Conservation (phyloP, 2,797 vertebrate genomes). For the Poecilia picta region DNA sequence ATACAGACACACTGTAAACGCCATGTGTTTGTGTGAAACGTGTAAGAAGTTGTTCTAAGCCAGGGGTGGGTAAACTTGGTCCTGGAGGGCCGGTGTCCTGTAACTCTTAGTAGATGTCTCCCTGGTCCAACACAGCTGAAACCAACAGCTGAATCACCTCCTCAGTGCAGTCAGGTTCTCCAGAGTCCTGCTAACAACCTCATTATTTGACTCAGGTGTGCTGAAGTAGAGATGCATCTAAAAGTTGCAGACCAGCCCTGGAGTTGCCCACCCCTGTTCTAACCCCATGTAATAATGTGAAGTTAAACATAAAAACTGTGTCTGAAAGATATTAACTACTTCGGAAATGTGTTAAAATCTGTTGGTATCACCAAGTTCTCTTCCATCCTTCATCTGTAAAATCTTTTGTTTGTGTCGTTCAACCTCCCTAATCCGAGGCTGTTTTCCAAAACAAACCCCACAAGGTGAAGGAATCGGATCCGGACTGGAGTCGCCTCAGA, state of each 20-base stretch:
- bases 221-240: too few species aligned
- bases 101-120: too few species aligned
- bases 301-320: background rate
- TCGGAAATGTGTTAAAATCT: background rate
- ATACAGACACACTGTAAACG: background rate
- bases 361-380: background rate
- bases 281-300: background rate
- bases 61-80: too few species aligned
- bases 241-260: too few species aligned
- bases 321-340: background rate
- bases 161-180: too few species aligned
- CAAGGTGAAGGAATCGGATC: background rate
- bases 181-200: too few species aligned
- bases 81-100: too few species aligned
- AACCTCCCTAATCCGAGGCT: conserved; percentile 7
- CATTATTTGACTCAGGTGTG: too few species aligned
- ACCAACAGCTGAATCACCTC: too few species aligned
- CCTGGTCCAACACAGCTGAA: too few species aligned
- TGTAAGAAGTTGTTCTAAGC: too few species aligned
- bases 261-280: background rate
- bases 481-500: background rate
- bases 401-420: background rate
- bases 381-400: background rate
- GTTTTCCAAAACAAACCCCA: background rate
- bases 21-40: background rate